A percentile compares a stretch with the other conserved stretches of the same genome.
Conservation (phyloP, 2,888 invertebrate species). For the Carterocephalus palaemon region DNA sequence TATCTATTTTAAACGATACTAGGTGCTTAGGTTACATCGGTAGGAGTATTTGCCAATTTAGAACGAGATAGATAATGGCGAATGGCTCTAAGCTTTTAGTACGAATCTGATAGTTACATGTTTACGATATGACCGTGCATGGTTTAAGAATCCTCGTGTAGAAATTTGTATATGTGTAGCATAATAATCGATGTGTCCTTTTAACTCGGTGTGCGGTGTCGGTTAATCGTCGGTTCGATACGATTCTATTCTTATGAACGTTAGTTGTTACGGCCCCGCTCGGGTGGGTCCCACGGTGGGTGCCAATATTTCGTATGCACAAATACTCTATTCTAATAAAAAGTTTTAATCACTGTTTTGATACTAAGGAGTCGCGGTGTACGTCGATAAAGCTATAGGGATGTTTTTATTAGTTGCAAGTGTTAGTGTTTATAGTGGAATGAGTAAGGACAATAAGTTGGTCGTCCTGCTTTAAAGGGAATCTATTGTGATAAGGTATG, state of each 20-base stretch:
- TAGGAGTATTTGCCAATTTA: constrained; percentile 47
- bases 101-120: constrained; percentile 62
- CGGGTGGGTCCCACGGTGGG: constrained; percentile 37
- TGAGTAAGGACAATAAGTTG: constrained; percentile 74
- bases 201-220: constrained; percentile 40
- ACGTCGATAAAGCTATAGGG: constrained; percentile 45
- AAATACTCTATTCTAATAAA: constrained; percentile 65
- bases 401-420: constrained; percentile 65
- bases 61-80: constrained; percentile 54
- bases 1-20: constrained; percentile 73
- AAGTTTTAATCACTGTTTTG: constrained; percentile 59
- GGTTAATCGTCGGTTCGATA: constrained; percentile 31
- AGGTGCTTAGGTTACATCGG: constrained; percentile 56
- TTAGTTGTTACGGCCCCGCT: constrained; percentile 29
- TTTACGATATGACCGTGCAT: constrained; percentile 51
- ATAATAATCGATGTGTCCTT: constrained; percentile 53
- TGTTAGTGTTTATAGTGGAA: constrained; percentile 62
- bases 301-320: constrained; percentile 55
- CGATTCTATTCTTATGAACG: constrained; percentile 41
- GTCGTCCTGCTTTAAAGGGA: constrained; percentile 49
- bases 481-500: constrained; percentile 55
- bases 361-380: constrained; percentile 48
- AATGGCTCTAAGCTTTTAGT: constrained; percentile 68
- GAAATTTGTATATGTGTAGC: constrained; percentile 53
- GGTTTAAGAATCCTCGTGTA: constrained; percentile 60